Evolutionary conservation across 2,888 invertebrate species (phyloP).

Genomic region (Aromia moschata): DNA sequence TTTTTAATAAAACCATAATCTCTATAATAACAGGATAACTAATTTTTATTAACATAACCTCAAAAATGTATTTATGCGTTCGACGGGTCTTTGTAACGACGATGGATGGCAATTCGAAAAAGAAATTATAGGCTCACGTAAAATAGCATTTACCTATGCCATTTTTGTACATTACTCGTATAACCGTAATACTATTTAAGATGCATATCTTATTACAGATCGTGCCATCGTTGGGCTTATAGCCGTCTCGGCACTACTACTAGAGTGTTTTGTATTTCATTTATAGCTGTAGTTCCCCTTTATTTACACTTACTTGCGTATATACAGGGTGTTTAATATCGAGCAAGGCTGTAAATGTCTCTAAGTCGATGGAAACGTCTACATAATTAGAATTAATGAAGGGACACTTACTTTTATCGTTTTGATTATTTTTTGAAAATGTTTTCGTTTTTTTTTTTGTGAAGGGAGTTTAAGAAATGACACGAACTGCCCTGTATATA

Average conservation of each 20-base stretch:
- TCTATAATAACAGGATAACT: too few species aligned
- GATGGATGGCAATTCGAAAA: too few species aligned
- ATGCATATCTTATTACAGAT: not conserved
- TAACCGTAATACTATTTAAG: not conserved
- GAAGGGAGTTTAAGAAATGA: not conserved
- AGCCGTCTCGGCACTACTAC: not conserved
- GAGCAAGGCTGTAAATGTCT: not conserved
- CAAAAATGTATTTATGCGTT: too few species aligned
- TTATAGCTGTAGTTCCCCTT: slow-evolving; percentile 5
- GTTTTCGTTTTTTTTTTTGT: not conserved
- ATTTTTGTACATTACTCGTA: not conserved
- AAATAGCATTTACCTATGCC: not conserved
- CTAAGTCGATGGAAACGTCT: too few species aligned
- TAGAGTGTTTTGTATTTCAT: slow-evolving; percentile 15
- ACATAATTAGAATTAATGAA: too few species aligned
- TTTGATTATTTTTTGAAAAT: too few species aligned
- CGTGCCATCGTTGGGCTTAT: not conserved
- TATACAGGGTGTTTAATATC: slow-evolving; percentile 18
- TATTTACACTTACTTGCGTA: slow-evolving; percentile 9
- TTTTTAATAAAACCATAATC: too few species aligned
- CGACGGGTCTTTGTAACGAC: too few species aligned
- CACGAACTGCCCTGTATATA: slow-evolving; percentile 15
- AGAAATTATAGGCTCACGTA: not conserved
- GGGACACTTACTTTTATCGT: too few species aligned
- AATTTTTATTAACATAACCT: too few species aligned